phyloP scores from a whole-genome alignment of 2,888 invertebrate species.

The Empis livida region DNA sequence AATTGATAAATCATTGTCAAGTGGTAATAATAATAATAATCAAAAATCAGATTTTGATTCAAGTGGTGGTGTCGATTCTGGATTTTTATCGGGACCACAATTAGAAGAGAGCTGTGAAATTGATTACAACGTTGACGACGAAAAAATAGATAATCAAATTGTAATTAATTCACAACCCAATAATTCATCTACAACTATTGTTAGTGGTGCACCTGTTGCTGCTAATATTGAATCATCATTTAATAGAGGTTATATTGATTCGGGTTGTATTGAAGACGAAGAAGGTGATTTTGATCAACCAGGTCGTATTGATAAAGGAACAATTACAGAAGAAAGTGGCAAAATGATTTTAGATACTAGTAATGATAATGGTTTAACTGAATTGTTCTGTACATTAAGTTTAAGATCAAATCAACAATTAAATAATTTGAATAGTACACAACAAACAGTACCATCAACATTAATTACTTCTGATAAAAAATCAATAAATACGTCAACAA shows the following conservation, averaged over 20 bases:
- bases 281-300: conserved; percentile 15
- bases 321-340: conserved; percentile 9
- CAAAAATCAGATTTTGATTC: neutral
- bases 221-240: neutral
- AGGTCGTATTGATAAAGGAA: conserved; percentile 2
- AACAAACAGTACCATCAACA: conserved; percentile 6
- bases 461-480: conserved; percentile 3
- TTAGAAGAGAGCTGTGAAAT: conserved; percentile 15
- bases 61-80: conserved; percentile 28
- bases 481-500: conserved; percentile 11
- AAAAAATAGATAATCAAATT: conserved; percentile 13
- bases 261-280: conserved; percentile 22
- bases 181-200: neutral
- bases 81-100: conserved; percentile 38
- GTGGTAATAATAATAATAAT: conserved; percentile 8
- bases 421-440: conserved; percentile 12
- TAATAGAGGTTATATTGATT: conserved; percentile 13
- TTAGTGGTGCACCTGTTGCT: neutral
- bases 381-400: conserved; percentile 47
- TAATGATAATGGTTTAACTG: conserved; percentile 45
- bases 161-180: neutral
- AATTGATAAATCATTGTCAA: neutral
- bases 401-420: conserved; percentile 26
- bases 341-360: conserved; percentile 53
- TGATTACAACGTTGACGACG: conserved; percentile 6